Evolutionary conservation across 2,888 invertebrate genomes (phyloP), one percentile per base, ranked within the genome.

Genomic region (Gastrophysa polygoni): DNA sequence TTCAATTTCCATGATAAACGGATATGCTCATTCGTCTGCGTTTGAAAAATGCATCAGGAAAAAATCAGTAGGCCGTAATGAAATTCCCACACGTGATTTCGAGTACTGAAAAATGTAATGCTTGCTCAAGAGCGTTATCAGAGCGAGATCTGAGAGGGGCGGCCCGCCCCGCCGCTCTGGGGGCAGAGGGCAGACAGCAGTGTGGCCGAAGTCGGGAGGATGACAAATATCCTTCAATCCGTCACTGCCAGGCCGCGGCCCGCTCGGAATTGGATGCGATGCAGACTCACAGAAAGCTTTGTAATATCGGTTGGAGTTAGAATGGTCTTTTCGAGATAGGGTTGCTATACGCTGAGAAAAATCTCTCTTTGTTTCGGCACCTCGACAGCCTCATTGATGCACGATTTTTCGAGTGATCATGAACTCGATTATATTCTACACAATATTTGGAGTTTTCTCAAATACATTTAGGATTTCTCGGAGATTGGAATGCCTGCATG

Each of bases 141-240:
- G 71, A 68, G 75, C 77, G 71, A 69, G 75, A 78, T 78, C 78
- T 75, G 74, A 69, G 74, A 63, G 59, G 70, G 75, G 75, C 64
- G 68, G 70, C 68, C 61, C 66, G 65, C 70, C 59, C 73, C 72
- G 71, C 71, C 72, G 68, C 71, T 71, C 67, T 68, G 64, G 64
- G 67, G 71, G 74, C 67, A 71, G 74, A 73, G 76, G 78, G 69
- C 67, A 76, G 78, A 78, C 78, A 75, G 82, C 82, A 80, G 77
- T 80, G 81, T 77, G 82, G 80, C 82, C 79, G 79, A n/a, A 80
- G 79, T 82, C 82, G 82, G 82, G 82, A 85, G 86, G 87, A 88
- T 88, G 88, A 88, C 87, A 87, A 88, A 88, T 88, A 84, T 83
- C 80, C 81, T 83, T 81, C 87, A 85, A 88, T 88, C 85, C 86